A percentile compares a stretch with the other conserved stretches of the same genome.
These are phyloP conservation scores for Echinarachnius parma DNA, from an alignment of 53 echinoderm and acorn worm genomes.

Conservation along the genomic window DNA sequence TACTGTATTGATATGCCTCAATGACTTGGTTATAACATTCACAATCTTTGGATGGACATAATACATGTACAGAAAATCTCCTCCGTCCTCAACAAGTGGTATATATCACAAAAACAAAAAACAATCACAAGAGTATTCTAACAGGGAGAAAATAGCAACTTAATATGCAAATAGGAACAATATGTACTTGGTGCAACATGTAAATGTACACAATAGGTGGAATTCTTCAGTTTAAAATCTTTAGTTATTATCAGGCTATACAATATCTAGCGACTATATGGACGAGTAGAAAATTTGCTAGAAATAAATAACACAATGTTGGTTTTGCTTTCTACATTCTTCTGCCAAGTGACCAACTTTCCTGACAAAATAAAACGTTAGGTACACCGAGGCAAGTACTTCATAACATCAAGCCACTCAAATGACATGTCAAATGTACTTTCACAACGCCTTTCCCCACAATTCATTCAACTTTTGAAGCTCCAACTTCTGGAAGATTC, in stretches of 20 bases:
- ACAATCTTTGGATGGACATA: too few relatives aligned
- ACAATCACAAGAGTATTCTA: too few relatives aligned
- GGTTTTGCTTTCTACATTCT: neutral
- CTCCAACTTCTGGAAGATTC: neutral
- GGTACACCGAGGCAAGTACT: conserved; percentile 44
- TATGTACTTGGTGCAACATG: conserved; percentile 20
- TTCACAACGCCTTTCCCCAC: neutral
- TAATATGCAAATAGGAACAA: too few relatives aligned
- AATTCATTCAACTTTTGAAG: neutral
- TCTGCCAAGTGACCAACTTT: conserved; percentile 1
- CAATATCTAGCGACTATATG: conserved; percentile 23
- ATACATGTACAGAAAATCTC: too few relatives aligned
- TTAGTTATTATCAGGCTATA: conserved; percentile 18
- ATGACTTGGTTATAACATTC: too few relatives aligned
- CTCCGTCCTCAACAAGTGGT: too few relatives aligned
- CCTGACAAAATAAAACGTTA: conserved; percentile 9
- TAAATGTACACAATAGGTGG: conserved; percentile 12
- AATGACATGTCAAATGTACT: conserved; percentile 7
- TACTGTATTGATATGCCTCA: too few relatives aligned
- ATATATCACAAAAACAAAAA: too few relatives aligned
- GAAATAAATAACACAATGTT: conserved; percentile 28
- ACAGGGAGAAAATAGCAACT: too few relatives aligned
- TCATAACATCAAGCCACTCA: conserved; percentile 23
- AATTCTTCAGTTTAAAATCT: conserved; percentile 13
- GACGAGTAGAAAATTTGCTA: conserved; percentile 33